Evolutionary conservation across 2,888 invertebrate genomes (phyloP), one percentile per base, ranked within the genome.

Genomic region (Bruchidius siliquastri): DNA sequence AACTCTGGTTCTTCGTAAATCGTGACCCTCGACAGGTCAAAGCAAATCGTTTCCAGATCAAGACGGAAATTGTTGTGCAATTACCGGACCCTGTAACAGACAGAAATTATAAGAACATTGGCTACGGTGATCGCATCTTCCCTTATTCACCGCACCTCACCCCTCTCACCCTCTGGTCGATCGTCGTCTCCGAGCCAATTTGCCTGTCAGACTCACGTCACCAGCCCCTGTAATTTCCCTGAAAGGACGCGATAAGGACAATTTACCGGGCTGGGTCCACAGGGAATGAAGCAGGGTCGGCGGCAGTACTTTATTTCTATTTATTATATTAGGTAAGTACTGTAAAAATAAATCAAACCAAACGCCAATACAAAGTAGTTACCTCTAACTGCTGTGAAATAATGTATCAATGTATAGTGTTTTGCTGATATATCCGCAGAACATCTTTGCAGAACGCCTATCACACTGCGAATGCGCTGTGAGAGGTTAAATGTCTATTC

Each of bases 181-280:
- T 77, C 71, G 69, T 75, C 74, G 75, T 79, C 84, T 83, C 83
- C 13, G 49, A 13, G 49, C 49, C 49, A 49, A 85, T 85, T 85
- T 85, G 80, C 81, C 85, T 85, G 85, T 85, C 85, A 85, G 83
- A 80, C 84, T 77, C 83, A 81, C 83, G 82, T 85, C 85, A 85
- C 81, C 79, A 82, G 83, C 84, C 85, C 84, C 85, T 85, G 84
- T 85, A 85, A 85, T 85, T 85, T 83, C 71, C 80, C 80, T 84
- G 80, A 79, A 81, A 84, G 83, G 82, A 78, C 81, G 81, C 81
- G 81, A 79, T 80, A 83, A 75, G 83, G 83, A 84, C 84, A 82
- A 84, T 84, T 84, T 83, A 83, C 83, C 82, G 67, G 49, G 49
- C 49, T 18, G 49, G 18, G 18, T 49, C 49, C 49, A 49, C 49